Base-by-base conservation (phyloP, 2,888 invertebrate species). In the Ectropis crepuscularia region DNA sequence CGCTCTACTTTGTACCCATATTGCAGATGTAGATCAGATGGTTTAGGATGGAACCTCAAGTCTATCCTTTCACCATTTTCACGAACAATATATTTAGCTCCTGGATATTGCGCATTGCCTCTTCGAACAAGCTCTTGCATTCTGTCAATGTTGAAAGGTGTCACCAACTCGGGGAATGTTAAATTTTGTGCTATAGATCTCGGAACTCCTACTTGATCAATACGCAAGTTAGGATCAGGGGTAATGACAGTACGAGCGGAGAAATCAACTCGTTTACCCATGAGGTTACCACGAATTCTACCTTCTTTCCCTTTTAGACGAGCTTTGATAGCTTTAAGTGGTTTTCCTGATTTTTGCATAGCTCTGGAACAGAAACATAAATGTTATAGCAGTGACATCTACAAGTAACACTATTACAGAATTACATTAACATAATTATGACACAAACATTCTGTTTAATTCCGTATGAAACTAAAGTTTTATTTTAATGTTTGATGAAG, bases 211-310 rank as follows among this genome's bases (percentile, higher is more conserved):
- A 99, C 99, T 93, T 99, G 98, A 87, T 98, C 99, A 85, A 98
- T 99, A 72, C 98, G 95, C 68, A 98, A 92, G 90, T 98, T 98
- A 0, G 98, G 98, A 94, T 98, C 98, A 0, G 98, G 99, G 16
- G 99, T 99, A 83, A 98, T 98, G 80, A 99, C 99, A 79, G 99
- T 99, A 87, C 99, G 96, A 6, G 99, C 99, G 0, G 99, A 99
- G 86, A 99, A 99, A 85, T 99, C 99, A 0, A 99, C 99, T 94
- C 99, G 98, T 87, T 99, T 99, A 59, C 99, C 99, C 99, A 99
- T 99, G 77, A 99, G 95, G 88, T 99, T 99, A 77, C 99, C 99
- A 89, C 99, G 95, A 79, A 99, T 99, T 79, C 99, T 95, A 0
- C 99, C 99, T 95, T 99, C 99, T 85, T 99, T 99, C 16, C 99